A percentile compares a stretch with the other conserved stretches of the same genome.
phyloP scores from a whole-genome alignment of 2,113 vertebrate species.

The Tringa solitaria region DNA sequence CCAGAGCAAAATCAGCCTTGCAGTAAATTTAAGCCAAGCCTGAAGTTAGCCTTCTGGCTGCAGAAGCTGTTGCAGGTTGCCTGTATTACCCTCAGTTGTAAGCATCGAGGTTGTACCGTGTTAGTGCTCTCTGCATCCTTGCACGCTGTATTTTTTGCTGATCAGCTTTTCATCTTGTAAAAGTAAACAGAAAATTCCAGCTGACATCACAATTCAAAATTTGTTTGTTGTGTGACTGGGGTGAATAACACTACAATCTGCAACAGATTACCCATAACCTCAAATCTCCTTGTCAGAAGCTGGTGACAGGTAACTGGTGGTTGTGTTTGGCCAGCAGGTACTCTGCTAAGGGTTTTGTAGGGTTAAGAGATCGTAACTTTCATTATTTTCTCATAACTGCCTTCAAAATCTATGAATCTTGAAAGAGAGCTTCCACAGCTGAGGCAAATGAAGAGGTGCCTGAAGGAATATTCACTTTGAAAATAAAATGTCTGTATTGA shows the following conservation, averaged over 20 bases:
- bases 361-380: not conserved
- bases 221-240: not conserved
- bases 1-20: not conserved
- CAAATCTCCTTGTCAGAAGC: not conserved
- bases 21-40: not conserved
- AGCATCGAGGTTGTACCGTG: not conserved
- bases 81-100: not conserved
- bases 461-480: not conserved
- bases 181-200: not conserved
- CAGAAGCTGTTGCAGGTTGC: not conserved
- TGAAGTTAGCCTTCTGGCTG: not conserved
- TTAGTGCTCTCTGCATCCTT: not conserved
- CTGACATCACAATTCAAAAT: not conserved
- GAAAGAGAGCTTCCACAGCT: not conserved
- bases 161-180: not conserved
- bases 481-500: not conserved
- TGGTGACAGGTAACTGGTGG: not conserved
- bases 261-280: not conserved
- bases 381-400: not conserved
- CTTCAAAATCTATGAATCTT: not conserved
- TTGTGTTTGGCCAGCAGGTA: not conserved
- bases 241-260: not conserved
- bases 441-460: not conserved
- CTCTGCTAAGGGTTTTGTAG: not conserved
- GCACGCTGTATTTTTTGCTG: not conserved